A percentile compares a stretch with the other conserved stretches of the same genome.
Evolutionary conservation across 2,113 vertebrate species (phyloP).

Genomic region (Leucoraja erinaceus): DNA sequence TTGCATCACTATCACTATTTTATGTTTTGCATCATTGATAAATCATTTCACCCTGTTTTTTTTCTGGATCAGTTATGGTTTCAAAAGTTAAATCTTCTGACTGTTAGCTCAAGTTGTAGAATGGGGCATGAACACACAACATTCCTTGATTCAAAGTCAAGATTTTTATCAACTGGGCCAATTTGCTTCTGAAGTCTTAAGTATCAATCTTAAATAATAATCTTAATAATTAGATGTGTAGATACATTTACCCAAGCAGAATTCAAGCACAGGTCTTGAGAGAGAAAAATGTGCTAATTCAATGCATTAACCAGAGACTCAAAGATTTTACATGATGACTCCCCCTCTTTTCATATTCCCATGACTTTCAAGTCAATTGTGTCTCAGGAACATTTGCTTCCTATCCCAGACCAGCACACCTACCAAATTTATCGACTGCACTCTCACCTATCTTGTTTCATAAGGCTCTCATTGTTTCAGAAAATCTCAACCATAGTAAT

Average conservation of each 20-base stretch:
- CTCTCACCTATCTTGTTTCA: background rate
- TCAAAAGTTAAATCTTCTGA: background rate
- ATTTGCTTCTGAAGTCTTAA: background rate
- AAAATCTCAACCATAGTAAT: background rate
- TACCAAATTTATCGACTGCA: background rate
- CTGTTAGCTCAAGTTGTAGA: background rate
- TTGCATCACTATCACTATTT: too few species aligned
- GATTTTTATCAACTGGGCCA: background rate
- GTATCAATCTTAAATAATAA: background rate
- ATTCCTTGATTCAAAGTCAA: background rate
- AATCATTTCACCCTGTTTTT: background rate
- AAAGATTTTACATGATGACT: background rate
- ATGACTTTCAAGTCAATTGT: background rate
- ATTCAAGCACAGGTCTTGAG: background rate
- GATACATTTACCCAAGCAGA: background rate
- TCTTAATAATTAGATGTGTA: background rate
- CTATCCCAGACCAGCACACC: background rate
- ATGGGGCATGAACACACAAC: background rate
- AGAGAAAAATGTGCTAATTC: background rate
- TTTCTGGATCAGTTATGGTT: background rate
- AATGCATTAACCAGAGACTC: background rate
- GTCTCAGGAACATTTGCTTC: background rate
- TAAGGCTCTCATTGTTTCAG: background rate
- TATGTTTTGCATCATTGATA: too few species aligned
- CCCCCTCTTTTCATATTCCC: background rate